Percentiles rank a stretch among this genome's conserved stretches.
These are phyloP conservation scores for Antechinus stuartii DNA, from an alignment of 2,113 vertebrate species.

Conservation along the genomic window DNA sequence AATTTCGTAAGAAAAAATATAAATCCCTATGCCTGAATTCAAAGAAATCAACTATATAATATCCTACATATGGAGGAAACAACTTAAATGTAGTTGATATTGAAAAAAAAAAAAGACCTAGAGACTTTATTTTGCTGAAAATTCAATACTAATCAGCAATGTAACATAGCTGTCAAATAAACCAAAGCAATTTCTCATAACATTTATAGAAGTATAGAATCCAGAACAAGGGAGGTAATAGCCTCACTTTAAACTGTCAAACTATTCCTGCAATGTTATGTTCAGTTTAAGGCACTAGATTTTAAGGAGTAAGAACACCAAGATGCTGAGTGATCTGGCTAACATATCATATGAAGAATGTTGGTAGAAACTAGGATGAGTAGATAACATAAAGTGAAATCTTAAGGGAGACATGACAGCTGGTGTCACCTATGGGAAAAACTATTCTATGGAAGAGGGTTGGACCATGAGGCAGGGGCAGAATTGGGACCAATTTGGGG, in stretches of 20 bases:
- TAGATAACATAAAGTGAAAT: not conserved
- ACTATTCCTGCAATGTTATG: not conserved
- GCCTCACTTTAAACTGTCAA: not conserved
- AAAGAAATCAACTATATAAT: not conserved
- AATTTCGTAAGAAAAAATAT: not conserved
- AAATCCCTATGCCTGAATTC: not conserved
- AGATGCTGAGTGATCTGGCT: not conserved
- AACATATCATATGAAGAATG: not conserved
- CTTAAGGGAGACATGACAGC: not conserved
- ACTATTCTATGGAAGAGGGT: not conserved
- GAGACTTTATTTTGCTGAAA: not conserved
- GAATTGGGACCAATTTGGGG: not conserved
- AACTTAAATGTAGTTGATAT: not conserved
- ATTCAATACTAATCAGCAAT: not conserved
- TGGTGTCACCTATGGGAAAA: not conserved
- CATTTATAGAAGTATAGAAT: not conserved
- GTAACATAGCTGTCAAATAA: not conserved
- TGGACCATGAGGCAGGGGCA: not conserved
- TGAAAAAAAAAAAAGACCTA: not conserved
- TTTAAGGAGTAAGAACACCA: not conserved
- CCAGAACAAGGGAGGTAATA: not conserved
- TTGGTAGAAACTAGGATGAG: not conserved
- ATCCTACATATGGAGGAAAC: not conserved
- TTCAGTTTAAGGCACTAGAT: not conserved
- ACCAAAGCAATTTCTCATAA: not conserved